Evolutionary conservation across 2,797 vertebrate species (phyloP).

Genomic region (Brachymystax lenok): DNA sequence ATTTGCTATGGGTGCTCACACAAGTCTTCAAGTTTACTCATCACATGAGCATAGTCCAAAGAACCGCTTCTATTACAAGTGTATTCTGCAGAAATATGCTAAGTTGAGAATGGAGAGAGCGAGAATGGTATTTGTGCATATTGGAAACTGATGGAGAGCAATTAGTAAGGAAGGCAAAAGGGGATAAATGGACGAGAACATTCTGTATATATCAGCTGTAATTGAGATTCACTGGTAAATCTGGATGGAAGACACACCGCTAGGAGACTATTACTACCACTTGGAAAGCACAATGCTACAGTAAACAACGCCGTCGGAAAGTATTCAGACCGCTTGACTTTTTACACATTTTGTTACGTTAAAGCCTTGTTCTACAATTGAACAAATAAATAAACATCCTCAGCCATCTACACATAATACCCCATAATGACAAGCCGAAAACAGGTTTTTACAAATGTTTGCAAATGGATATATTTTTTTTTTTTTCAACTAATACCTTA

Average conservation of each 20-base stretch:
- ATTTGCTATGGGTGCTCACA: background rate
- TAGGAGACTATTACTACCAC: constrained; percentile 67
- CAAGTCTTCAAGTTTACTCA: background rate
- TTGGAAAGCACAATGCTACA: constrained; percentile 53
- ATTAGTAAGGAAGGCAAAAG: constrained; percentile 75
- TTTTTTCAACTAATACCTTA: no score
- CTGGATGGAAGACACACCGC: constrained; percentile 57
- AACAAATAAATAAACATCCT: no score
- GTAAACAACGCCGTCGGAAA: background rate
- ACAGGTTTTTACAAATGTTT: no score
- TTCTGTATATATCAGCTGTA: constrained; percentile 61
- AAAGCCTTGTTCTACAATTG: no score
- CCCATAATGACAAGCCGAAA: no score
- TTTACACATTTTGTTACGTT: no score
- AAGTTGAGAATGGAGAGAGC: background rate
- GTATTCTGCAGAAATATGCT: constrained; percentile 17
- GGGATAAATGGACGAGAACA: constrained; percentile 76
- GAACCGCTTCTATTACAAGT: background rate
- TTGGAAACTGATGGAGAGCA: constrained; percentile 70
- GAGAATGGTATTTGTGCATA: constrained; percentile 57
- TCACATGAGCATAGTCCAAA: no score
- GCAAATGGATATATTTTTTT: no score
- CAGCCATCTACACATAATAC: no score
- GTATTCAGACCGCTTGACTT: no score
- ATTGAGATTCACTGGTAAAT: constrained; percentile 68